Percentiles rank a stretch among this genome's conserved stretches.
Conservation (phyloP, 2,113 vertebrate genomes). For the Ptilorrhoa leucosticta region DNA sequence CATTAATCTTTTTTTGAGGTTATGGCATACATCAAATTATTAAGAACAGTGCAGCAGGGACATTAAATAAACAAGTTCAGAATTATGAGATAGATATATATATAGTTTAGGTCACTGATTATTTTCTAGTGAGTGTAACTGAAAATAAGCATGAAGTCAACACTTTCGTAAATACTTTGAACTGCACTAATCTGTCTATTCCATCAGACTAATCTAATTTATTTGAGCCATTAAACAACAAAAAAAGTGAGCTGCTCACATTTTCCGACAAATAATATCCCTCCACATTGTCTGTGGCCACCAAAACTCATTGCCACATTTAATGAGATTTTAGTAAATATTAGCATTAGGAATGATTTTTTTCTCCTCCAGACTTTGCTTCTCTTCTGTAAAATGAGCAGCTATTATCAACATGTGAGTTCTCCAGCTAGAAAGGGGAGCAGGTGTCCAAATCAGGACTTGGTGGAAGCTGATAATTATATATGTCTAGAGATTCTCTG, state of each 20-base stretch:
- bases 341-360: background rate
- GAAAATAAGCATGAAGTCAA: background rate
- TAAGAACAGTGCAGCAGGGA: background rate
- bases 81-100: background rate
- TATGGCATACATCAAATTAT: background rate
- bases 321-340: background rate
- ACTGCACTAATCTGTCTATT: background rate
- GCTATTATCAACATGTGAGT: background rate
- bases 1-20: background rate
- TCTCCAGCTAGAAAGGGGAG: background rate
- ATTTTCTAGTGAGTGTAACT: background rate
- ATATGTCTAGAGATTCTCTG: background rate
- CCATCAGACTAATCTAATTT: background rate
- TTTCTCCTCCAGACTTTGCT: background rate
- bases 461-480: background rate
- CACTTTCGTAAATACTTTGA: conserved; percentile 1
- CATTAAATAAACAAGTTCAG: background rate
- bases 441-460: background rate
- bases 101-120: background rate
- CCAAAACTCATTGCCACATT: background rate
- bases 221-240: background rate
- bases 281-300: background rate
- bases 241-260: background rate
- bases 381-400: background rate
- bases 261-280: background rate